Base-by-base conservation (phyloP, 2,888 invertebrate genomes). In the Ormyrus nitidulus region DNA sequence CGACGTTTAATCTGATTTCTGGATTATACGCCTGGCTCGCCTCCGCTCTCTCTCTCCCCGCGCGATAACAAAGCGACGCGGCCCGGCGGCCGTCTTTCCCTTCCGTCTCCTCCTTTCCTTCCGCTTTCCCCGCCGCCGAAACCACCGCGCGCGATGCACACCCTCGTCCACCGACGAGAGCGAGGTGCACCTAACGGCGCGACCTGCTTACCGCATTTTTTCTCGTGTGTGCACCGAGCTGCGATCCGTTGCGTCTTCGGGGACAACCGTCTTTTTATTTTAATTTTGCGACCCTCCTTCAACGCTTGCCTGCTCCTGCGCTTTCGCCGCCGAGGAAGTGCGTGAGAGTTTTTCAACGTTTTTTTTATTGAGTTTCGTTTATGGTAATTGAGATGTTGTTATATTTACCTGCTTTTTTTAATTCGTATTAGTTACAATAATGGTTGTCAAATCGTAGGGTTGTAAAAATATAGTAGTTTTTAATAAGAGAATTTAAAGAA, bases 1-100 rank as follows among this genome's bases (percentile, higher is more conserved):
- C 90, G 90, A 90, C 87, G 86, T 89, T 90, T 89, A 90, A 90
- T 90, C 90, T 90, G 90, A 90, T 90, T 90, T 89, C 89, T 89
- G 89, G 90, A 90, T 89, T 89, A 89, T 85, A 85, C 81, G 56
- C 44, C 19, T 56, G 62, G 62, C 62, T 84, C 62, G 84, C 85
- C 84, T 84, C 84, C 84, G 85, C 34, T 34, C 34, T 34, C 19
- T 19, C 19, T 19, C 19, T 19, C 19, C 2, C 34, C 34, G 2
- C 34, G 85, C 85, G 88, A 87, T 82, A 83, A 85, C 81, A 81
- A 80, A 82, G 75, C 72, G 72, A 66, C 69, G 68, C 61, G 34
- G 53, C 44, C 9, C 8, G 13, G 51, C 53, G 6, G 48, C 58
- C 46, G 64, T 64, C 58, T 72, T 59, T 68, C 53, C 56, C 59